A percentile compares a stretch with the other conserved stretches of the same genome.
Conservation (phyloP, 2,888 invertebrate genomes). For the Fragum whitleyi region DNA sequence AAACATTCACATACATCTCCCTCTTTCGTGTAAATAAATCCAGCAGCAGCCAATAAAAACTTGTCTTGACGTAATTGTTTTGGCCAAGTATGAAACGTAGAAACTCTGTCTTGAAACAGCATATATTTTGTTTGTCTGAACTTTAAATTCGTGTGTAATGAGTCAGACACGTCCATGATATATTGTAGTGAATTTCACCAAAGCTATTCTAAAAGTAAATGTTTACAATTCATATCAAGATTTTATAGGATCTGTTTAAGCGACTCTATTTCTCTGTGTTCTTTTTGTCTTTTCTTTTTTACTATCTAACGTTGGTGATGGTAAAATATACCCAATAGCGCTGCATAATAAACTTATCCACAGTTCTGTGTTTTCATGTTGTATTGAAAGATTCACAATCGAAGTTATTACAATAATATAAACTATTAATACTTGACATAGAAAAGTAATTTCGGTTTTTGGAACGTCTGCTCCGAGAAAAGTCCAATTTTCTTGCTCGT, state of each 20-base stretch:
- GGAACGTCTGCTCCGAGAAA: slow-evolving; percentile 36
- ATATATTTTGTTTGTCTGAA: neutral
- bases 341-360: slow-evolving; percentile 44
- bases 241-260: neutral
- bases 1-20: slow-evolving; percentile 22
- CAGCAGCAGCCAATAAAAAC: neutral
- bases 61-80: slow-evolving; percentile 13
- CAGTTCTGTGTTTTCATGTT: slow-evolving; percentile 30
- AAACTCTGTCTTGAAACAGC: slow-evolving; percentile 1
- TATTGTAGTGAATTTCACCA: neutral
- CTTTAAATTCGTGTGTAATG: neutral
- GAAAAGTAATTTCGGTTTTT: slow-evolving; percentile 50
- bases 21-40: slow-evolving; percentile 14
- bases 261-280: neutral
- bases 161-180: slow-evolving; percentile 2
- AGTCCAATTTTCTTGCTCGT: slow-evolving; percentile 37
- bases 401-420: slow-evolving; percentile 47
- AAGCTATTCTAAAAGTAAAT: neutral
- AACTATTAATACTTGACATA: slow-evolving; percentile 48
- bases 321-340: slow-evolving; percentile 28
- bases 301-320: slow-evolving; percentile 19
- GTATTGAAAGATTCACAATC: slow-evolving; percentile 40
- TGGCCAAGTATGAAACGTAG: slow-evolving; percentile 16
- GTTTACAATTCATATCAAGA: too few species aligned
- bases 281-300: neutral